Base-by-base conservation (phyloP, 1,140 invertebrate genomes). In the Pygmarrhopalites habei region DNA sequence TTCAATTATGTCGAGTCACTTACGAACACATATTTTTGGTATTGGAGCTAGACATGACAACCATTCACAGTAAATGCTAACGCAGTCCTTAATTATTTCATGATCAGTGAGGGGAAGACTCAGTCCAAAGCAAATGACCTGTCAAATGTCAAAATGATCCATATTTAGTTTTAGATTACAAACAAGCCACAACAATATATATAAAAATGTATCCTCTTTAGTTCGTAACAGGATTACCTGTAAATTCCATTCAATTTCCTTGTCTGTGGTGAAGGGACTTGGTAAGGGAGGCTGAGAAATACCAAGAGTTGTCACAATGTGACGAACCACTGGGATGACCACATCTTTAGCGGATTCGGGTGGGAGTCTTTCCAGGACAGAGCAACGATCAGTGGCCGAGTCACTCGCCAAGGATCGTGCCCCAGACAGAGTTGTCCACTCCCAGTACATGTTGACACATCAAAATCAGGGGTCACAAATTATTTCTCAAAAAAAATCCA, bases 41-140 rank as follows among this genome's bases (percentile, higher is more conserved):
- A 79, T 74, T 1, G 90, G 86, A 70, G 94, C 83, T 53, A 95
- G 78, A 1, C 92, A 88, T 0, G 88, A 87, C 28, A 98, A 77
- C 95, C 95, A 98, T 73, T 97, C 93, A 76, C 92, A 97, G 74
- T 97, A 98, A 25, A 98, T 87, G 76, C 90, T 91, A 10, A 97
- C 93, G 77, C 94, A 98, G 76, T 97, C 94, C 67, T 92, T 85
- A 43, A 98, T 88, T 0, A 90, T 90, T 69, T 97, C 93, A 75
- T 95, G 90, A 75, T 97, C 92, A 35, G 83, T 80, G 14, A 97
- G 74, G 0, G 92, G 92, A 32, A 98, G 77, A 32, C 89, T 91
- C 0, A 98, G 79, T 0, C 95, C 94, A 79, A 86, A 95, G 72
- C 93, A 91, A 23, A 97, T 85, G 7, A 95, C 91, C 82, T 84